Evolutionary conservation across 2,113 vertebrate genomes (phyloP).

Genomic region (Lophura nycthemera): DNA sequence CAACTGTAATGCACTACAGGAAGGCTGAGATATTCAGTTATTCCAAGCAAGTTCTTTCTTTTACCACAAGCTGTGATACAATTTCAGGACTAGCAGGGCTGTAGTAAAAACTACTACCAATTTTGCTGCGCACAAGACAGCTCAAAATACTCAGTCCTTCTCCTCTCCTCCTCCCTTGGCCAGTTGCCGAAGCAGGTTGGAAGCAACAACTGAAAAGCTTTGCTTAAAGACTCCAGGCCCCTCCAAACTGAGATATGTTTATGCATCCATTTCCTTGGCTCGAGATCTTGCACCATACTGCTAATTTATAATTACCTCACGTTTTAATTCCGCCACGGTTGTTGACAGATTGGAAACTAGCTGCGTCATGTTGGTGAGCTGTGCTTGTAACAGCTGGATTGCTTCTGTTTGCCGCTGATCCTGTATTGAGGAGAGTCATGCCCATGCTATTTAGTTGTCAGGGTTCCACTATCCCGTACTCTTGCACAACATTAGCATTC

Average conservation of each 20-base stretch:
- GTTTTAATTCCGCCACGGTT: constrained; percentile 86
- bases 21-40: neutral
- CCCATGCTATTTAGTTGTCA: neutral
- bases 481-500: fast-evolving
- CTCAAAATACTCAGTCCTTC: neutral
- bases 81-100: neutral
- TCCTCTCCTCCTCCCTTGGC: neutral
- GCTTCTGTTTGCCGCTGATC: constrained; percentile 95
- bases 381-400: constrained; percentile 93
- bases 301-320: constrained; percentile 82
- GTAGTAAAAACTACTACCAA: neutral
- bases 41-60: neutral
- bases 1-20: neutral
- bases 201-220: neutral
- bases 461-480: neutral
- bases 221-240: neutral
- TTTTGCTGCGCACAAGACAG: neutral
- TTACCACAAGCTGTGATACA: neutral
- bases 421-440: constrained; percentile 69
- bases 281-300: neutral
- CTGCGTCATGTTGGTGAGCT: constrained; percentile 91
- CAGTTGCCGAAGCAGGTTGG: neutral
- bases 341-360: constrained; percentile 90
- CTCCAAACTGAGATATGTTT: neutral
- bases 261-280: neutral